Percentiles rank a stretch among this genome's conserved stretches.
Conservation (phyloP, 2,797 vertebrate genomes). For the Sebastes miniatus region DNA sequence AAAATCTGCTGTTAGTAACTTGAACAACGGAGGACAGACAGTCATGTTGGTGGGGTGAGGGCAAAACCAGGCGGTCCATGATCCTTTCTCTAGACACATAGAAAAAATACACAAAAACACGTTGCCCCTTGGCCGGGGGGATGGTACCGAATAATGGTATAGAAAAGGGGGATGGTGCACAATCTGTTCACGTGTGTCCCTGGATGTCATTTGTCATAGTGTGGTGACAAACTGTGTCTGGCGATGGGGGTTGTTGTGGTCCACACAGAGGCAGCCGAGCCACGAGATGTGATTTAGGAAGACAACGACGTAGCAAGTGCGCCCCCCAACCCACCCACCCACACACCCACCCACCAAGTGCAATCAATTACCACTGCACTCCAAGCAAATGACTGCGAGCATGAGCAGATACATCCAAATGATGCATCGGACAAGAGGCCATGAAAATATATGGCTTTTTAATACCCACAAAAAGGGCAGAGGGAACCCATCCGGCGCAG, state of each 20-base stretch:
- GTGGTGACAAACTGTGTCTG: conserved; percentile 40
- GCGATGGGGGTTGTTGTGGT: conserved; percentile 27
- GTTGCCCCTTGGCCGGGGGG: background rate
- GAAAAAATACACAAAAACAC: conserved; percentile 8
- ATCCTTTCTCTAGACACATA: background rate
- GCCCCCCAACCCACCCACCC: background rate
- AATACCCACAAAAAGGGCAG: conserved; percentile 44
- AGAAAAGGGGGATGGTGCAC: conserved; percentile 22
- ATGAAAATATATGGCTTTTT: conserved; percentile 69
- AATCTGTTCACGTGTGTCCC: conserved; percentile 22
- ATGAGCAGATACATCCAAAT: conserved; percentile 58
- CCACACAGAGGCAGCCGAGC: conserved; percentile 21
- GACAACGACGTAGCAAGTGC: conserved; percentile 39
- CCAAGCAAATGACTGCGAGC: conserved; percentile 57
- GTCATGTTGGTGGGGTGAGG: background rate
- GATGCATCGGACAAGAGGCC: conserved; percentile 57
- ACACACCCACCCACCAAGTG: background rate
- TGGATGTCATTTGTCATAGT: conserved; percentile 32
- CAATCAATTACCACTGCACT: conserved; percentile 66
- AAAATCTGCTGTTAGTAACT: background rate
- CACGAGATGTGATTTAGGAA: conserved; percentile 58
- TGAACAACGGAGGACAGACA: background rate
- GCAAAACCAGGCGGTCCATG: background rate
- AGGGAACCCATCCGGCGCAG: conserved; percentile 21
- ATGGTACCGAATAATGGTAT: conserved; percentile 1